Evolutionary conservation across 2,888 invertebrate species (phyloP), one percentile per base, ranked within the genome.

Genomic region (Pterostichus niger): DNA sequence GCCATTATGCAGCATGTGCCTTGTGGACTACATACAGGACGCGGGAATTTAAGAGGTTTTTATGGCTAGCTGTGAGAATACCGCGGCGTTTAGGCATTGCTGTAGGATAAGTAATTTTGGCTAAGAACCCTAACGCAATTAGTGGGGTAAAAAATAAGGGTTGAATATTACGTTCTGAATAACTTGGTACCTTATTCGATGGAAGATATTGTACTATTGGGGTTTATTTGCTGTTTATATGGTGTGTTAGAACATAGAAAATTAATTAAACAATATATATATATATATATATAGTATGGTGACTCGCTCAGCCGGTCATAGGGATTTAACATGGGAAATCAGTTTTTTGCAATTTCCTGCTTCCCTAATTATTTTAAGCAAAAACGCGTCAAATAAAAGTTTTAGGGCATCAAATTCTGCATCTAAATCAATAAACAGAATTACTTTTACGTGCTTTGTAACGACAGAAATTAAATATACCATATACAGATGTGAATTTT

Each of bases 21-120:
- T 49, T 7, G 49, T 17, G 68, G 64, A 80, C 68, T 68, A 80
- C 15, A 79, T 79, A 46, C 44, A 79, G 61, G 6, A 17, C 78
- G 61, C 15, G 10, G 46, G 59, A 61, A 10, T 31, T 59, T 46
- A 46, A 15, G 52, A 13, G 44, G 78, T 24, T 46, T 64, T 13
- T 40, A 79, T 46, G 24, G 24, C 6, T 31, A 46, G 46, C 17
- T 61, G 40, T 59, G 61, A 64, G 31, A 6, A 33, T 64, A 7
- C 35, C 35, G 11, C 78, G 78, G 78, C 78, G 44, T 64, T 46
- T 17, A 15, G 24, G 78, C 31, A 52, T 75, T 52, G 75, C 75
- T 75, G 49, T 84, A 91, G 49, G 31, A 92, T 93, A 92, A 93
- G 93, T 92, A 93, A 93, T 93, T 93, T 92, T 92, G 92, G 92